Evolutionary conservation across 2,888 invertebrate species (phyloP), one percentile per base, ranked within the genome.

Genomic region (Timandra comae): DNA sequence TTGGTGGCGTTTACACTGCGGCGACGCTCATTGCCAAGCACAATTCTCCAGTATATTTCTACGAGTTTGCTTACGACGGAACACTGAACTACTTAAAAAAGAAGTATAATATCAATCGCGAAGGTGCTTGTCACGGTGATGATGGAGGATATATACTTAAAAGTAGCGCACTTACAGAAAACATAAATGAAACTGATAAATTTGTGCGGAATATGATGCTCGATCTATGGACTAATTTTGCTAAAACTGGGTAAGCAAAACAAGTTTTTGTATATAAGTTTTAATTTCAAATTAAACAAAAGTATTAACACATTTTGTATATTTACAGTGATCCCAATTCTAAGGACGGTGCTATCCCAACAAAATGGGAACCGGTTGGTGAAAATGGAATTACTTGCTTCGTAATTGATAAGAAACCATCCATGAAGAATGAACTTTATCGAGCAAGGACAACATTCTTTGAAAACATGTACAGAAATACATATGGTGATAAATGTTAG

Each of bases 201-300:
- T 35, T 72, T 11, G 71, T 88, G 5, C 67, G 82, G 3, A 63
- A 79, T 12, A 70, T 75, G 12, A 65, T 90, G 52, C 72, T 84
- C n/a, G 60, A 72, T 10, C 65, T 90, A 67, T 90, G 91, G 90
- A 86, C 89, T 0, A 89, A 91, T 50, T 91, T 91, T 60, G 91
- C 90, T 0, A 88, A 86, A 54, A 65, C 63, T 49, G 84, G 88
- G 76, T 88, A 57, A 66, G 74, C 22, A 8, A 8, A 22, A 8
- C 9, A 22, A 4, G 8, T 22, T n/a, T 3, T 9, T 9, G 9
- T 22, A n/a, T 8, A 0, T n/a, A 22, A 21, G 7, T 7, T 4
- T 22, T 7, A n/a, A 22, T 3, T 7, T 7, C 12, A 7, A 11
- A 30, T 10, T 26, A 21, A 11, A 8, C 3, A 21, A 11, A n/a